phyloP scores from a whole-genome alignment of 1,140 invertebrate species.

The Pseudomyrmex gracilis region DNA sequence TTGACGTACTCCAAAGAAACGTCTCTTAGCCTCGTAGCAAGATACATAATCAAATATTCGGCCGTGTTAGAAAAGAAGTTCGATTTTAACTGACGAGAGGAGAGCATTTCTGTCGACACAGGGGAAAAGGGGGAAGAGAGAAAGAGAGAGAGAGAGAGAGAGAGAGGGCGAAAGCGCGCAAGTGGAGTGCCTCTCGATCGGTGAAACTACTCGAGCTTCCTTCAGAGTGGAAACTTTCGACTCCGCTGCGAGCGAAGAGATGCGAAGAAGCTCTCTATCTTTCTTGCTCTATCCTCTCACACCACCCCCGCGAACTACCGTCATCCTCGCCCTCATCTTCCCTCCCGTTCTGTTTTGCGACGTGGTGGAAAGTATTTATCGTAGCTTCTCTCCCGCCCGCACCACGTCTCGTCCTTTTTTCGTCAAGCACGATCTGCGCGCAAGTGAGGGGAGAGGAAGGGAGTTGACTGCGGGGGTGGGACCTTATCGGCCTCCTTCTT shows the following conservation, averaged over 20 bases:
- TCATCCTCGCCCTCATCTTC: slow-evolving; percentile 35
- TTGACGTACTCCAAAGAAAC: too few species aligned
- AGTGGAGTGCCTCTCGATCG: slow-evolving; percentile 74
- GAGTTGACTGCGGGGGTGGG: slow-evolving; percentile 49
- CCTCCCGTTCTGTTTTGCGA: slow-evolving; percentile 67
- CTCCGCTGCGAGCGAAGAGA: slow-evolving; percentile 65
- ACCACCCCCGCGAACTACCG: slow-evolving; percentile 1
- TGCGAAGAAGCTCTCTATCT: slow-evolving; percentile 62
- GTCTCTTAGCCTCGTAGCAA: neutral
- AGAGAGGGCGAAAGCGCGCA: slow-evolving; percentile 48
- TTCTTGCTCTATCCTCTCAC: neutral
- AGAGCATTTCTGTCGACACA: slow-evolving; percentile 66
- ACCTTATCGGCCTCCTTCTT: slow-evolving; percentile 76
- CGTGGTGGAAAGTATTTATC: slow-evolving; percentile 79
- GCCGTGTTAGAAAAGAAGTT: slow-evolving; percentile 60
- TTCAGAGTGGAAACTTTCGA: slow-evolving; percentile 74
- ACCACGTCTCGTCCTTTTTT: slow-evolving; percentile 73
- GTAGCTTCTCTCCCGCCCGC: slow-evolving; percentile 59
- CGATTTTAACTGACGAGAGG: slow-evolving; percentile 64
- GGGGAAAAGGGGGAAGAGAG: slow-evolving; percentile 43
- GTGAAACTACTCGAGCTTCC: slow-evolving; percentile 75
- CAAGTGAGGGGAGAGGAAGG: slow-evolving; percentile 37
- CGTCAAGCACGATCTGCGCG: slow-evolving; percentile 69
- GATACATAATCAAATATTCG: slow-evolving; percentile 64
- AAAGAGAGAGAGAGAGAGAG: slow-evolving; percentile 36